A percentile compares a stretch with the other conserved stretches of the same genome.
Conservation (phyloP, 1,140 invertebrate genomes). For the Coptotermes formosanus region DNA sequence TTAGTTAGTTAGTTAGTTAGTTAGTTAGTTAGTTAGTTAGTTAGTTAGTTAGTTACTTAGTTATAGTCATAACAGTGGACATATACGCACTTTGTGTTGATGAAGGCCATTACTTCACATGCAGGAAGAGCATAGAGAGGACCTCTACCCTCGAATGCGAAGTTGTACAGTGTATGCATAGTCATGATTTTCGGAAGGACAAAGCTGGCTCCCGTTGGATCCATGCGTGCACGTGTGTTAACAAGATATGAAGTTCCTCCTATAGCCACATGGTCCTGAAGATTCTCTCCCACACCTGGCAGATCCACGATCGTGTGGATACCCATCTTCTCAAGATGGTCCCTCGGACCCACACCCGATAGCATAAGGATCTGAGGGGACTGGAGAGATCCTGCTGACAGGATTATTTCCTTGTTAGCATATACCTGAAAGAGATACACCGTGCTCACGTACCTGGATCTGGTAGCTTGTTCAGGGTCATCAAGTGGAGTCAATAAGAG, state of each 20-base stretch:
- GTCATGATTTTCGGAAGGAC: constrained; percentile 58
- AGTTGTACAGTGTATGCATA: constrained; percentile 53
- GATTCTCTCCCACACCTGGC: constrained; percentile 76
- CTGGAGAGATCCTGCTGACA: constrained; percentile 69
- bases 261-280: constrained; percentile 75
- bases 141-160: constrained; percentile 56
- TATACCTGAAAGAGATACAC: constrained; percentile 49
- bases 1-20: too few species aligned
- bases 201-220: constrained; percentile 54
- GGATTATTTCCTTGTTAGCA: constrained; percentile 65
- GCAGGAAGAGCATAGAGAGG: constrained; percentile 65
- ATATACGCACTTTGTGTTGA: constrained; percentile 60
- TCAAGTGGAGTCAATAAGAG: too few species aligned
- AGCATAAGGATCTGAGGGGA: constrained; percentile 77
- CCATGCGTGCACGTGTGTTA: constrained; percentile 49
- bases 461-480: constrained; percentile 40
- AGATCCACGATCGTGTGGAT: constrained; percentile 49
- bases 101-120: constrained; percentile 73
- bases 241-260: constrained; percentile 57
- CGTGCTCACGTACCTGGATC: constrained; percentile 53
- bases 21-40: too few species aligned
- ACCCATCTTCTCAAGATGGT: constrained; percentile 57
- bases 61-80: too few species aligned
- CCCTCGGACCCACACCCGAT: constrained; percentile 68
- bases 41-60: too few species aligned